Percentiles rank a stretch among this genome's conserved stretches.
Evolutionary conservation across 2,888 invertebrate species (phyloP).

Genomic region (Dasysyrphus albostriatus): DNA sequence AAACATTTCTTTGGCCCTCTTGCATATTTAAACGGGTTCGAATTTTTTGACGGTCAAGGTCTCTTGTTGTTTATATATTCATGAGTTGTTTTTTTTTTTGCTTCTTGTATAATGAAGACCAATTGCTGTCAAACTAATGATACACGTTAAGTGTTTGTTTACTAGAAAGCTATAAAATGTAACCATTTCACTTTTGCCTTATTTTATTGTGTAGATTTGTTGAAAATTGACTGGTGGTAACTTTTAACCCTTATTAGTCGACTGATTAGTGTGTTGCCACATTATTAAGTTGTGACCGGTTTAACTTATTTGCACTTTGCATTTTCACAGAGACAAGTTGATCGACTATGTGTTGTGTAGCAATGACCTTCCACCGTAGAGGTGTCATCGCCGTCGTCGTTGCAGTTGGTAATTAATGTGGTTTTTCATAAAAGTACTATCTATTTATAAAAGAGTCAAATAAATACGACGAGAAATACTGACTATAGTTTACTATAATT

Average conservation of each 20-base stretch:
- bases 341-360: constrained; percentile 14
- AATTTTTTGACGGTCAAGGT: background rate
- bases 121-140: background rate
- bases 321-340: background rate
- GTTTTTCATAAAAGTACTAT: constrained; percentile 42
- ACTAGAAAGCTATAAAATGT: no score
- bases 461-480: constrained; percentile 15
- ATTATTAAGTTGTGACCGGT: constrained; percentile 15
- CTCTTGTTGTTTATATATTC: background rate
- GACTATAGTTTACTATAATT: background rate
- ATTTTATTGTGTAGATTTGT: background rate
- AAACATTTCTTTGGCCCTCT: background rate
- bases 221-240: background rate
- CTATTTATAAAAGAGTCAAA: constrained; percentile 30
- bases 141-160: background rate
- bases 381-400: constrained; percentile 1
- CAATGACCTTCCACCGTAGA: constrained; percentile 53
- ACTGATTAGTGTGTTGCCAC: constrained; percentile 6
- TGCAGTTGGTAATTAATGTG: constrained; percentile 17
- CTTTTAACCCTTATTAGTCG: constrained; percentile 25
- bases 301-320: constrained; percentile 8
- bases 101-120: background rate
- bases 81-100: background rate
- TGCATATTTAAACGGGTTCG: background rate
- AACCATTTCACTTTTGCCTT: background rate